A percentile compares a stretch with the other conserved stretches of the same genome.
Conservation (phyloP, 2,113 vertebrate species). For the Pseudois nayaur region DNA sequence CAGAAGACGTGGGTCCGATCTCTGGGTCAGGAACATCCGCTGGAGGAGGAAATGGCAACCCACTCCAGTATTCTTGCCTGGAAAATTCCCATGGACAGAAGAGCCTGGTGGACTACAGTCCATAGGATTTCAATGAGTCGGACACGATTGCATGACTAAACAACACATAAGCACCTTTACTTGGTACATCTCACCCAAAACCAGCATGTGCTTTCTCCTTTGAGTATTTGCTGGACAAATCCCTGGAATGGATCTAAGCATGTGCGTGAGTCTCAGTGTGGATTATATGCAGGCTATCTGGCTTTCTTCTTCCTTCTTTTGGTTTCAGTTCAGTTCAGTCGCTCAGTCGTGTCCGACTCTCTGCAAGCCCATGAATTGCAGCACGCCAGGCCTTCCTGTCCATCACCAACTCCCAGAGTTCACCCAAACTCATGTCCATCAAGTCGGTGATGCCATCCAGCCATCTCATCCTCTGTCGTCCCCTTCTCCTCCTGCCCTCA, state of each 20-base stretch:
- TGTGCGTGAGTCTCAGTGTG: rapidly evolving
- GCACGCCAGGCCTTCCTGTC: no score
- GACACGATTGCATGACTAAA: not conserved
- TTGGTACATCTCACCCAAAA: not conserved
- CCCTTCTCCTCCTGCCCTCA: no score
- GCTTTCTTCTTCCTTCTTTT: not conserved
- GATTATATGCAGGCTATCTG: not conserved
- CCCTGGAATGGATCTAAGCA: not conserved
- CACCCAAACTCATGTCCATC: no score
- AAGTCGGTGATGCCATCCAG: no score
- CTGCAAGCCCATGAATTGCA: rapidly evolving
- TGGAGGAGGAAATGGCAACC: not conserved
- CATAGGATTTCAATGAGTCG: not conserved
- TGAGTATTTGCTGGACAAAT: not conserved
- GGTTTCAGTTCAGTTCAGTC: not conserved
- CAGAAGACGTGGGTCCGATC: not conserved
- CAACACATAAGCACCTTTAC: not conserved
- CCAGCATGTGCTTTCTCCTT: not conserved
- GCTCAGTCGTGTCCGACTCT: no score
- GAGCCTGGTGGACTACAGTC: not conserved
- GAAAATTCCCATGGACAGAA: not conserved
- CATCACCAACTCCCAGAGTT: no score
- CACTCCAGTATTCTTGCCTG: not conserved
- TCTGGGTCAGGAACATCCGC: not conserved
- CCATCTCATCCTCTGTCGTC: no score